phyloP scores from a whole-genome alignment of 2,113 vertebrate genomes.

The Podarcis cretensis region DNA sequence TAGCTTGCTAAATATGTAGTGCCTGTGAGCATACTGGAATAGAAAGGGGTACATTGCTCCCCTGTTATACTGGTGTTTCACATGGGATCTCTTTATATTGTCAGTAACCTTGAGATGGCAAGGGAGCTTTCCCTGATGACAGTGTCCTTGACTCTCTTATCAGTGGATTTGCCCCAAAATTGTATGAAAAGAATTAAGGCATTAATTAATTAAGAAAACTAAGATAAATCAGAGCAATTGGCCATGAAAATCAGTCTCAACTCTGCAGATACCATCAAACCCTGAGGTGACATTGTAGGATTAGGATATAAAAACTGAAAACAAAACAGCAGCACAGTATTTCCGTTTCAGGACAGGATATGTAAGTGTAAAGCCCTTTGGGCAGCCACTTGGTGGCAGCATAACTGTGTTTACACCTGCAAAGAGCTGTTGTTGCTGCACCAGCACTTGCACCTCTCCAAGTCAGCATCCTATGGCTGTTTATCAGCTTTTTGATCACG shows the following conservation, averaged over 20 bases:
- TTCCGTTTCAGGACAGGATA: not conserved
- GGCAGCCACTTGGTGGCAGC: conserved; percentile 23
- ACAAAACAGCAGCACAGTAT: not conserved
- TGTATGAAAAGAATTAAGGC: not conserved
- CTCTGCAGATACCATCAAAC: not conserved
- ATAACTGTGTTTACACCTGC: not conserved
- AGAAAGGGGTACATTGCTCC: not conserved
- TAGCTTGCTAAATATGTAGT: not conserved
- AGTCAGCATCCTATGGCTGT: not conserved
- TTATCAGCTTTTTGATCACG: not conserved
- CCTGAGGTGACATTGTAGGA: not conserved
- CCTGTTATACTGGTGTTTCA: not conserved
- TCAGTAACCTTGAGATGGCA: not conserved
- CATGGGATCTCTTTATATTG: not conserved
- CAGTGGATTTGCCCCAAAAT: not conserved
- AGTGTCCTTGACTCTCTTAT: not conserved
- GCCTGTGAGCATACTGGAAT: not conserved
- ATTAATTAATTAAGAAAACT: not conserved
- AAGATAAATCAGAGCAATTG: not conserved
- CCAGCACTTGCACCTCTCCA: not conserved
- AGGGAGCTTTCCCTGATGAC: not conserved
- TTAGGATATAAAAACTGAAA: not conserved
- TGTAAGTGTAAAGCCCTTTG: not conserved
- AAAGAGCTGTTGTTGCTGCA: not conserved
- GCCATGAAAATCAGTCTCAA: not conserved